Conservation (phyloP, 2,888 invertebrate species). For the Yponomeuta evonymella region DNA sequence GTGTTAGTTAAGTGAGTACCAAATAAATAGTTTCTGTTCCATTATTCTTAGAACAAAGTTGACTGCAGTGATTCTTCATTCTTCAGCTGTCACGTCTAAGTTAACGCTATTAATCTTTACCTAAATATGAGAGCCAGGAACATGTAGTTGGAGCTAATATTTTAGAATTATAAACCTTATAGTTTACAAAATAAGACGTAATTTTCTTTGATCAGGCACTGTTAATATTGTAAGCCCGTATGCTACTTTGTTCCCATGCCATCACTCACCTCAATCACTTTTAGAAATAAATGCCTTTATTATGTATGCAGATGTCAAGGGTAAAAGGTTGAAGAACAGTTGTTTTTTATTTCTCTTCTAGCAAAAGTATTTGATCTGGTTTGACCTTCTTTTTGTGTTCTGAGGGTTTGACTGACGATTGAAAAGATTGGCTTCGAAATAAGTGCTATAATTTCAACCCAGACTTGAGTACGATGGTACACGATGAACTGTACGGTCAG, state of each 20-base stretch:
- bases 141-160: constrained; percentile 28
- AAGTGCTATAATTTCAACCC: neutral
- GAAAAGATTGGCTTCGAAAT: neutral
- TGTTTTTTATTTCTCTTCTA: neutral
- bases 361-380: neutral
- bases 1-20: too few species aligned
- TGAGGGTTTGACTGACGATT: neutral
- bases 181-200: neutral
- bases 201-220: neutral
- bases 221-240: neutral
- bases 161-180: neutral
- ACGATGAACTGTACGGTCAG: neutral
- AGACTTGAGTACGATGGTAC: neutral
- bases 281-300: constrained; percentile 10
- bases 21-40: too few species aligned
- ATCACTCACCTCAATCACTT: constrained; percentile 11
- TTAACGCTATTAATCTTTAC: constrained; percentile 41
- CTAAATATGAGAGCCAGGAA: constrained; percentile 30
- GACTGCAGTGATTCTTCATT: too few species aligned
- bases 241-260: neutral
- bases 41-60: too few species aligned
- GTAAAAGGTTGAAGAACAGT: constrained; percentile 1
- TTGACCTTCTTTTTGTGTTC: too few species aligned
- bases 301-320: constrained; percentile 11
- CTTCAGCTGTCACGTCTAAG: constrained; percentile 36